Percentiles rank a stretch among this genome's conserved stretches.
Conservation (phyloP, 2,113 vertebrate species). For the cat (Felis catus) region F.catus_Fca126_mat1.0 CM031420.1:18154001-18154500, state of each 20-base stretch:
- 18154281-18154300: not conserved
- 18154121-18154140: not conserved
- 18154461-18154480: not conserved
- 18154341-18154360: not conserved
- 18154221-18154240: not conserved
- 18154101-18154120: not conserved
- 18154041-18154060: not conserved
- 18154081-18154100: not conserved
- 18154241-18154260: not conserved
- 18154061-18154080: not conserved
- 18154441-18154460: not conserved
- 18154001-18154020: not conserved
- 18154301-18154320: too few relatives aligned
- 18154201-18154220: not conserved
- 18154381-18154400: not conserved
- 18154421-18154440: not conserved
- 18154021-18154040: not conserved
- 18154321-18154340: not conserved
- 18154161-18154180: not conserved
- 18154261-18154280: not conserved
- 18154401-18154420: not conserved
- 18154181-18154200: not conserved
- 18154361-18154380: not conserved
- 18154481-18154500: not conserved
- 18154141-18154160: not conserved